Conservation (phyloP, 2,888 invertebrate genomes). For the Mythimna pallens region DNA sequence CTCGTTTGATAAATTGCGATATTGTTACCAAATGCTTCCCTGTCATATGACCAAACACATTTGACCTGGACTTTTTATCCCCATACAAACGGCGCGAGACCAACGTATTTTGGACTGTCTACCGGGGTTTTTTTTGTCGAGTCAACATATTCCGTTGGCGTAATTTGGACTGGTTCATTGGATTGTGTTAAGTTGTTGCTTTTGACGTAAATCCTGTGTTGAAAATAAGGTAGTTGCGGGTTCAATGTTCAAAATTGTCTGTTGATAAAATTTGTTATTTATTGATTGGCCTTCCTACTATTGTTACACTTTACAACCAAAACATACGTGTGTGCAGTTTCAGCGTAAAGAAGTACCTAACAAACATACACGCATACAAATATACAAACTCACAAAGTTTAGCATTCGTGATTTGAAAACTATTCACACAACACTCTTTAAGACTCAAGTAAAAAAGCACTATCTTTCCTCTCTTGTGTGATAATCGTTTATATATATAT, state of each 20-base stretch:
- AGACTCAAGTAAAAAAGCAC: no score
- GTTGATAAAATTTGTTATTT: neutral
- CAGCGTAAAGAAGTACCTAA: no score
- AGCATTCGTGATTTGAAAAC: no score
- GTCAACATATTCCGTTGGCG: slow-evolving; percentile 71
- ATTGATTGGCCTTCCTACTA: neutral
- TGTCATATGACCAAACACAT: slow-evolving; percentile 69
- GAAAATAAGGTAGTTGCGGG: slow-evolving; percentile 21
- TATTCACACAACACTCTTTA: no score
- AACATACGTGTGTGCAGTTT: no score
- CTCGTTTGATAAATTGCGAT: slow-evolving; percentile 90
- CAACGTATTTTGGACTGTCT: slow-evolving; percentile 59
- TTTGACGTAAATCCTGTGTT: slow-evolving; percentile 58
- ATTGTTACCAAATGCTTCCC: slow-evolving; percentile 83
- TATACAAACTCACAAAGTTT: no score
- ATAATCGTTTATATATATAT: no score
- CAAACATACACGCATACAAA: no score
- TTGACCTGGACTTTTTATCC: slow-evolving; percentile 53
- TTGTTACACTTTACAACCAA: no score
- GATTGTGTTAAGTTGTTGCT: slow-evolving; percentile 70
- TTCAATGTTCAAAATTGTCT: slow-evolving; percentile 9
- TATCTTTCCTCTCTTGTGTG: no score
- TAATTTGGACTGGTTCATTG: slow-evolving; percentile 75
- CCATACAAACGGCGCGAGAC: slow-evolving; percentile 38
- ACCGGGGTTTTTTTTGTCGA: slow-evolving; percentile 67